Percentiles rank a stretch among this genome's conserved stretches.
Evolutionary conservation across 1,140 invertebrate genomes (phyloP).

Genomic region (Euura lappo): DNA sequence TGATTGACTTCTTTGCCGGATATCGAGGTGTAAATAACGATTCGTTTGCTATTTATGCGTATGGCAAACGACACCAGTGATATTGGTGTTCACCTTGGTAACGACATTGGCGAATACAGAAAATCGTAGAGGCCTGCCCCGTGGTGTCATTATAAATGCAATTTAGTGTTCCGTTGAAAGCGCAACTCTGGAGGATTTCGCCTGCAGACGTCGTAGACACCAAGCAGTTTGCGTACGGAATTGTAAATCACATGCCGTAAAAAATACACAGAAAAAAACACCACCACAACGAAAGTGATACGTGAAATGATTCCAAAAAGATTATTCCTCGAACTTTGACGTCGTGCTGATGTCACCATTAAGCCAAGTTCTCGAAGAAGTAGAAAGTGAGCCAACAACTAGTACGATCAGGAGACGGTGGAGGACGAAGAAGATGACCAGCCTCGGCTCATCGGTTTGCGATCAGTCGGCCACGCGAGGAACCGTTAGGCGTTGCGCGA

Average conservation of each 20-base stretch:
- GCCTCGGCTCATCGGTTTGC: background rate
- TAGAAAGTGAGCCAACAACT: slow-evolving; percentile 6
- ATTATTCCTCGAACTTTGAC: background rate
- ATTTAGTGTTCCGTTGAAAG: background rate
- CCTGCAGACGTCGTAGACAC: background rate
- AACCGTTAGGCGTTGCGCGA: slow-evolving; percentile 30
- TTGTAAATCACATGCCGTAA: background rate
- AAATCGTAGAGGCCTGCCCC: background rate
- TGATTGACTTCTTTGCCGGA: no score
- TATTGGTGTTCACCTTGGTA: background rate
- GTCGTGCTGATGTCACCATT: background rate
- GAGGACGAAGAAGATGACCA: slow-evolving; percentile 12
- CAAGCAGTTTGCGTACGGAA: background rate
- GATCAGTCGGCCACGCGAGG: slow-evolving; percentile 20
- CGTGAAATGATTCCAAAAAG: background rate
- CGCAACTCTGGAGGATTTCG: background rate
- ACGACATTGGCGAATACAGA: background rate
- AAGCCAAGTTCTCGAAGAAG: background rate
- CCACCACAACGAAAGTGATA: background rate
- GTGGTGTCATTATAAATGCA: background rate
- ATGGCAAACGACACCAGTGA: background rate
- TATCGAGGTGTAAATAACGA: no score
- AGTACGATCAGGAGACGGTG: slow-evolving; percentile 3
- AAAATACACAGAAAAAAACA: no score
- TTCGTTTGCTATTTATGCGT: background rate